Base-by-base conservation (phyloP, 2,113 vertebrate species). In the Cacatua alba region DNA sequence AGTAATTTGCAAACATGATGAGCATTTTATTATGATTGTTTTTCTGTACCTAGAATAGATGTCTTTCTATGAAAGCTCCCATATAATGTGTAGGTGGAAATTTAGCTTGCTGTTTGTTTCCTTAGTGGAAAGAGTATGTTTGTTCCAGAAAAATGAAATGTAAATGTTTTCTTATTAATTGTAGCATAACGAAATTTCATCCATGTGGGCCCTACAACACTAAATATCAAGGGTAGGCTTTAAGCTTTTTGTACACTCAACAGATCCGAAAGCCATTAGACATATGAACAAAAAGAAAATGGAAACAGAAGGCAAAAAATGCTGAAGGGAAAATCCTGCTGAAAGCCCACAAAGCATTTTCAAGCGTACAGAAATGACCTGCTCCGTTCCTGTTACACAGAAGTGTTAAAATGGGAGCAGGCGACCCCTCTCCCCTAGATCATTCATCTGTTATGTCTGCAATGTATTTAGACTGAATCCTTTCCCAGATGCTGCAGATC, bases 231-330 rank as follows among this genome's bases (percentile, higher is more conserved):
- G 69, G 20, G 37, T 62, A 80, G 60, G 26, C 33, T 89, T 84
- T 76, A 63, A 94, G 44, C 29, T 90, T 77, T 62, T 85, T 74
- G 23, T 91, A 49, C 19, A 4, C 33, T 86, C 59, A 83, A 43
- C 48, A 87, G 94, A 92, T 89, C 93, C 89, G 59, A 96, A 95
- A 97, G 88, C 75, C 78, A 52, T 87, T 92, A 94, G 48, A 82
- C 65, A 15, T 55, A 81, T 37, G 82, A 94, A 78, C 43, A 94
- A 68, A 57, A 70, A 79, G 60, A 65, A 84, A 85, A 95, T 7
- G 31, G 96, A 94, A 90, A 86, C 71, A 92, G 88, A 87, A 86
- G 92, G 74, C 46, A 84, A 79, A 77, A 63, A 74, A 33, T 7
- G 48, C 80, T 87, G 55, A 97, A 82, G 78, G 84, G 95, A 84